Evolutionary conservation across 2,113 vertebrate genomes (phyloP).

Genomic region (Varanus komodoensis): DNA sequence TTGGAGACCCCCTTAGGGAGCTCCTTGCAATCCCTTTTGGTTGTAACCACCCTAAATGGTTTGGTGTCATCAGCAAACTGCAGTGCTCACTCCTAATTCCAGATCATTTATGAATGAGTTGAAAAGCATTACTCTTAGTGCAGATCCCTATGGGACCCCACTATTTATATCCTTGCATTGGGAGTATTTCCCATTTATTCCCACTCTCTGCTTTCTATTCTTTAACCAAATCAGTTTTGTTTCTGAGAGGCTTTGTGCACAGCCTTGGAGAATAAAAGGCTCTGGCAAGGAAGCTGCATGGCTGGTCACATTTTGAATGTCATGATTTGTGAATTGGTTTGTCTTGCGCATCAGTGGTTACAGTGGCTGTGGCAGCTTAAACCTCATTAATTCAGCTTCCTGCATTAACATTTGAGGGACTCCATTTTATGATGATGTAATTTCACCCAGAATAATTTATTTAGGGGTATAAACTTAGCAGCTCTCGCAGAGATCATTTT

Average conservation of each 20-base stretch:
- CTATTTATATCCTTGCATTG: too few species aligned
- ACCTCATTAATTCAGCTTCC: fast-evolving
- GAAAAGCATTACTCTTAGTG: too few species aligned
- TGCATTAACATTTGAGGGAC: background rate
- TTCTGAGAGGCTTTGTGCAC: background rate
- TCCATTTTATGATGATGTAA: background rate
- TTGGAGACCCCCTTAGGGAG: too few species aligned
- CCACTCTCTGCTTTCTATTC: too few species aligned
- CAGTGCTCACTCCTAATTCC: too few species aligned
- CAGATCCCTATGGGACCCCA: too few species aligned
- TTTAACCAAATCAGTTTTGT: background rate
- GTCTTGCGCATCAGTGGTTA: fast-evolving
- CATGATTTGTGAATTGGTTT: background rate
- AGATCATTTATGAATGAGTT: too few species aligned
- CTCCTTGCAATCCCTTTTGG: too few species aligned
- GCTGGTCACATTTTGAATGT: background rate
- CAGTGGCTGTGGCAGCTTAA: background rate
- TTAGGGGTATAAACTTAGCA: background rate
- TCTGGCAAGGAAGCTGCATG: background rate
- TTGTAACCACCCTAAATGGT: too few species aligned
- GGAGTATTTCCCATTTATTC: too few species aligned
- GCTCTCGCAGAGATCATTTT: background rate
- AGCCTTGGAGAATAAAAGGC: fast-evolving
- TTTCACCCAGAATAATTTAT: background rate
- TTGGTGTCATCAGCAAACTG: too few species aligned